Percentiles rank a stretch among this genome's conserved stretches.
Conservation (phyloP, 37 sponge, comb jelly and placozoan species). For the Ephydatia muelleri region DNA sequence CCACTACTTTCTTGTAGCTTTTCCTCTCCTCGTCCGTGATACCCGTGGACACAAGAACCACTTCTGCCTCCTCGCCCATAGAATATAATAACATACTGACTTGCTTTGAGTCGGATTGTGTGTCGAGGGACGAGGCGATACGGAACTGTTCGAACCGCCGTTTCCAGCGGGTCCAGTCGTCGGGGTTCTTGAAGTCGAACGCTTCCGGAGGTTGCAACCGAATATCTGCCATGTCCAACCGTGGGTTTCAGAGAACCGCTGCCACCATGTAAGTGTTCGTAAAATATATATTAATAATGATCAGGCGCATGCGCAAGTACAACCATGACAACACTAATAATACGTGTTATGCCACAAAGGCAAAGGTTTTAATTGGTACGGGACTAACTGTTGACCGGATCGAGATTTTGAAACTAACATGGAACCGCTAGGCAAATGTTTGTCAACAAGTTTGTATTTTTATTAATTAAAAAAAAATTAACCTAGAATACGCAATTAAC, state of each 20-base stretch:
- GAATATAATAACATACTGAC: slow-evolving; percentile 32
- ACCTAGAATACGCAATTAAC: too few species aligned
- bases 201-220: slow-evolving; percentile 13
- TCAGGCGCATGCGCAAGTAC: slow-evolving; percentile 18
- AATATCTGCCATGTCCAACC: slow-evolving; percentile 11
- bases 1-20: slow-evolving; percentile 16
- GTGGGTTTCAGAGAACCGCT: slow-evolving; percentile 8
- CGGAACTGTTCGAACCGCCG: slow-evolving; percentile 24
- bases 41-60: slow-evolving; percentile 1
- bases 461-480: too few species aligned
- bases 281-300: neutral
- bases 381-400: too few species aligned
- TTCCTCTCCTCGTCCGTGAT: slow-evolving; percentile 19
- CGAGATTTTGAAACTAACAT: too few species aligned
- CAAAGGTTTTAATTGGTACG: too few species aligned
- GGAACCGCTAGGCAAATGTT: too few species aligned
- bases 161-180: slow-evolving; percentile 27
- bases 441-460: too few species aligned
- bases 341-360: neutral
- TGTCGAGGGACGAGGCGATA: slow-evolving; percentile 8
- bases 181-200: slow-evolving; percentile 26
- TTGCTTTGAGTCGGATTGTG: neutral
- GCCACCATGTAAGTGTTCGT: slow-evolving; percentile 27
- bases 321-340: slow-evolving; percentile 1
- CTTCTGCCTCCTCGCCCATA: slow-evolving; percentile 34